Base-by-base conservation (phyloP, 2,888 invertebrate genomes). In the Cantharis lateralis region DNA sequence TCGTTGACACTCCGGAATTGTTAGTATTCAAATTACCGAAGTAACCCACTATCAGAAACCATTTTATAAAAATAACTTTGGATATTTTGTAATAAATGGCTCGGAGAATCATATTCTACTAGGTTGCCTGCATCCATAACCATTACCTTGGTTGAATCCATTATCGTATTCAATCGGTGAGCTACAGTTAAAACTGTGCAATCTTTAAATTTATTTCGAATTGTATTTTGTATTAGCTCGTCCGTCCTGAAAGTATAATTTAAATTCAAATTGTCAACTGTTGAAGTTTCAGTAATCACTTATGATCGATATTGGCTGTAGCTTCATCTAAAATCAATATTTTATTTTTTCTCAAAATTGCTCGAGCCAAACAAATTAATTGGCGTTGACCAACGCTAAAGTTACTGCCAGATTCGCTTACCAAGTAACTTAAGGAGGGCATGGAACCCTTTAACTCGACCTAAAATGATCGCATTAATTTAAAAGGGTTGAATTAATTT, bases 341-440 rank as follows among this genome's bases (percentile, higher is more conserved):
- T 82, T 92, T 93, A 83, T 94, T 94, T 83, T 94, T 93, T 63
- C 94, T 90, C 1, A 97, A 90, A 79, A 97, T 93, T 0, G 97
- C 96, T 81, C 96, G 90, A 9, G 96, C 97, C 74, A 97, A 89
- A 85, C 97, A 97, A 72, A 97, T 89, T 68, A 97, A 89, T 86
- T 97, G 97, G 64, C 96, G 89, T 87, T 98, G 96, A 0, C 97
- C 97, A 13, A 95, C 93, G 86, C 96, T 96, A 85, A 95, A 95
- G 89, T 96, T 96, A 2, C 91, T 89, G 0, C 96, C 96, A 13
- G 95, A 94, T 79, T 95, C 93, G 18, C 92, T 91, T 74, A 97
- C 93, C 73, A 89, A 87, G 64, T 91, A 89, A 76, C 93, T 91
- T 5, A 95, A 87, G 0, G 93, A 91, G 95, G 0, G 10, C 10